These are phyloP conservation scores for Cyphomyrus discorhynchus DNA, from an alignment of 2,113 vertebrate genomes.

Conservation along the genomic window DNA sequence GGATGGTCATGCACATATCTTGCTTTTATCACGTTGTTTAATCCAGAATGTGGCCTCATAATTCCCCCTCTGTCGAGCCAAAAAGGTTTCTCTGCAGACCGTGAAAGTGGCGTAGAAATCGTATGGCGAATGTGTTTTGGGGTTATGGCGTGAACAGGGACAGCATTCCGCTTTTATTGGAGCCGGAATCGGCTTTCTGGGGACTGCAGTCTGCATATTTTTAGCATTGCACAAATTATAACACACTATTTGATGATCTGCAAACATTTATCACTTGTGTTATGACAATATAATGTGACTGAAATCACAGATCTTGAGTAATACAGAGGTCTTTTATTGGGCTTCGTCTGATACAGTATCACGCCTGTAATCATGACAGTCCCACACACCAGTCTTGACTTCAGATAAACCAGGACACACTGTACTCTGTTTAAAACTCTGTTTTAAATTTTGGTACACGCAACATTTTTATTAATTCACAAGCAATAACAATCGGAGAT, in stretches of 20 bases:
- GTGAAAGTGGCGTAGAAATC: constrained; percentile 12
- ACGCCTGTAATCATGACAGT: background rate
- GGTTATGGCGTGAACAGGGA: background rate
- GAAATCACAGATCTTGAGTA: constrained; percentile 4
- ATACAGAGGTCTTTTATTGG: background rate
- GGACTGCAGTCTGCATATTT: background rate
- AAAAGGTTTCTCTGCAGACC: constrained; percentile 9
- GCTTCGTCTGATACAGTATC: background rate
- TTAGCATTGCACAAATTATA: constrained; percentile 22
- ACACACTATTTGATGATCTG: background rate
- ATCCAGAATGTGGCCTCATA: constrained; percentile 2
- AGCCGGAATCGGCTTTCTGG: constrained; percentile 8
- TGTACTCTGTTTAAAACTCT: constrained; percentile 2
- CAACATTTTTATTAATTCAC: background rate
- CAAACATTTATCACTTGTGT: background rate
- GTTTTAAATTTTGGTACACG: background rate
- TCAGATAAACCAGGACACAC: constrained; percentile 9
- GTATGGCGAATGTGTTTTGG: constrained; percentile 14
- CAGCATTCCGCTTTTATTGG: constrained; percentile 10
- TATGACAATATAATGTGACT: background rate
- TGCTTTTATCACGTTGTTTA: background rate
- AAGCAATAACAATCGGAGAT: background rate
- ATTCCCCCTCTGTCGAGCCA: background rate
- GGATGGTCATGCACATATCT: background rate
- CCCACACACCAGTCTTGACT: background rate